Evolutionary conservation across 2,888 invertebrate species (phyloP), one percentile per base, ranked within the genome.

Genomic region (Uloborus plumipes): DNA sequence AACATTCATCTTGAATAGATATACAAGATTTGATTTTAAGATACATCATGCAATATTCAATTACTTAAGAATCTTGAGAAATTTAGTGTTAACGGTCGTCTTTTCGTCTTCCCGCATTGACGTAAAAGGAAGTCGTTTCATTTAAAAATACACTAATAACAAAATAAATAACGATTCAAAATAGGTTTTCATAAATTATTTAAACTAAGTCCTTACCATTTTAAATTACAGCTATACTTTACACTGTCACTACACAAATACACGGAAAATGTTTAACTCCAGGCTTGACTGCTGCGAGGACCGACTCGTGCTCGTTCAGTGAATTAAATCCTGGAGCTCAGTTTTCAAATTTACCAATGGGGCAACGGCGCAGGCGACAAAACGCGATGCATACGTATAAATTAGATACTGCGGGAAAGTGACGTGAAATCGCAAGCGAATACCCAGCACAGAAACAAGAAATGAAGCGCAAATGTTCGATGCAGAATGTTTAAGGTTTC

Each of bases 281-380:
- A 59, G 31, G 47, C 71, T 14, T 22, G 18, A 51, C 78, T 39
- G 59, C 53, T 49, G 51, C 51, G 62, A 64, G 67, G 51, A 62
- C 61, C 39, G 47, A 47, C 73, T 80, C 73, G 67, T 69, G 61
- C 69, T 61, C 39, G 39, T 11, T 39, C 26, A 47, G 74, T 65
- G 74, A 81, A 81, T 81, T 81, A 72, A 80, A 81, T 70, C 74
- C 80, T 70, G 20, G 64, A 81, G 70, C 74, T 64, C 69, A 69
- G 69, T 62, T 74, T 81, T 73, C 51, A 74, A 81, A 81, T 81
- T 81, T 81, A 69, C 80, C 79, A 80, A 66, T 66, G 66, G 51
- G 66, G 51, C 51, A 66, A 51, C 66, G 26, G 66, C 66, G 78
- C 78, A 72, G 49, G 22, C 59, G 26, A 64, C 71, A 50, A 76